phyloP scores from a whole-genome alignment of 92 coral and sea anemone species.

The Zoanthus gigantus region DNA sequence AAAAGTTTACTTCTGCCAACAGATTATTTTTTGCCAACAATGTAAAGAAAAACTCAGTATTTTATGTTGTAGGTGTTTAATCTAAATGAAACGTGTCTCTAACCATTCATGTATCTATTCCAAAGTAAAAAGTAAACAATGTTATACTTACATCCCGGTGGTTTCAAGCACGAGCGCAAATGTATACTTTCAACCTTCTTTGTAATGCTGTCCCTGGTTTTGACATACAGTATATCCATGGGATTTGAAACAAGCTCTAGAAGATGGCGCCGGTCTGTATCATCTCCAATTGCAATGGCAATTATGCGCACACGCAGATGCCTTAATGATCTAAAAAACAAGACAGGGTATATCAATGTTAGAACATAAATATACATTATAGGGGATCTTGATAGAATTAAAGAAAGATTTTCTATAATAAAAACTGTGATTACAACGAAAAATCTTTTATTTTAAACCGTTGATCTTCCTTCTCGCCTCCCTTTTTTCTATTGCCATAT shows the following conservation, averaged over 20 bases:
- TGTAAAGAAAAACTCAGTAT: no score
- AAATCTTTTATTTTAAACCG: no score
- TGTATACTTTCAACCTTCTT: not conserved
- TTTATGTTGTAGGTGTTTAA: no score
- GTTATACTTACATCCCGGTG: constrained; percentile 8
- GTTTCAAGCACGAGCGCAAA: not conserved
- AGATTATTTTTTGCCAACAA: no score
- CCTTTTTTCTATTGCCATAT: no score
- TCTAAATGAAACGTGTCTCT: no score
- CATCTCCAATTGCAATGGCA: constrained; percentile 27
- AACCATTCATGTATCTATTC: no score
- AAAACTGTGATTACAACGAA: no score
- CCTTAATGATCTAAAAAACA: constrained; percentile 5
- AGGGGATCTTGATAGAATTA: no score
- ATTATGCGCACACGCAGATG: constrained; percentile 33
- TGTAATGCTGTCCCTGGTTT: not conserved
- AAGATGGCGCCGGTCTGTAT: not conserved
- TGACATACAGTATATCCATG: not conserved
- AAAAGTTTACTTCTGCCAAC: no score
- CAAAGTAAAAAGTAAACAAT: not conserved
- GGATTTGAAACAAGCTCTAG: not conserved
- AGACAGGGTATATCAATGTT: not conserved
- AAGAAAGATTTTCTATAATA: no score
- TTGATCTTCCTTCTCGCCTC: no score
- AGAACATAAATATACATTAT: not conserved